These are phyloP conservation scores for Cochlearius cochlearius DNA, from an alignment of 2,113 vertebrate species.

Conservation along the genomic window DNA sequence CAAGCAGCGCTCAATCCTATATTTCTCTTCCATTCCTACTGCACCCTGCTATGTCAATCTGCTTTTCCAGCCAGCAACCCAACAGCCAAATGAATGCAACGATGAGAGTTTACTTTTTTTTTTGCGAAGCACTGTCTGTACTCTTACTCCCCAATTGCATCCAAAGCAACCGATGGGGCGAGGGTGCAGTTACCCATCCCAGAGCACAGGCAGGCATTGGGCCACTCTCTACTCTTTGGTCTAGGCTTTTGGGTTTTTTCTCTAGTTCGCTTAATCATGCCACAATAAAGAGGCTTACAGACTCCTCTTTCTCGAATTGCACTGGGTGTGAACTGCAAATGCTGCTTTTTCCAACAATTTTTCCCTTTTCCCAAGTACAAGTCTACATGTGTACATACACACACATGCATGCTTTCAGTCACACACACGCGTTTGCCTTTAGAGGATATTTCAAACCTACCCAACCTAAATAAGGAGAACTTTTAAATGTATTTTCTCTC, in stretches of 20 bases:
- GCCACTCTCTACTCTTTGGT: no score
- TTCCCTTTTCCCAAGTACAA: neutral
- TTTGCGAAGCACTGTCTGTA: neutral
- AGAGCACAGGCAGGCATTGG: neutral
- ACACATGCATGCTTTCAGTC: neutral
- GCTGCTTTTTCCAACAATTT: neutral
- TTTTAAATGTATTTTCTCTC: constrained; percentile 53
- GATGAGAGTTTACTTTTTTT: neutral
- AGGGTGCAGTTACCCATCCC: neutral
- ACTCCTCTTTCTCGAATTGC: neutral
- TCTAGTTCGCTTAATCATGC: neutral
- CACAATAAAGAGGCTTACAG: neutral
- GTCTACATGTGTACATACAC: neutral
- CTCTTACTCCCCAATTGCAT: neutral
- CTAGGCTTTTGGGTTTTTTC: neutral
- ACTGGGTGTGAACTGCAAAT: neutral
- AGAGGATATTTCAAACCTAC: constrained; percentile 57
- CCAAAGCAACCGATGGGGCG: rapidly evolving
- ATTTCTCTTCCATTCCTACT: neutral
- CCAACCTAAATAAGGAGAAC: constrained; percentile 65
- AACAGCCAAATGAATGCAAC: neutral
- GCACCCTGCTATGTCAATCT: neutral
- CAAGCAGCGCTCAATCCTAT: rapidly evolving
- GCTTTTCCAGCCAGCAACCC: neutral
- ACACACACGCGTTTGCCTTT: constrained; percentile 19